Conservation (phyloP, 2,113 vertebrate species). For the Lophochroa leadbeateri region DNA sequence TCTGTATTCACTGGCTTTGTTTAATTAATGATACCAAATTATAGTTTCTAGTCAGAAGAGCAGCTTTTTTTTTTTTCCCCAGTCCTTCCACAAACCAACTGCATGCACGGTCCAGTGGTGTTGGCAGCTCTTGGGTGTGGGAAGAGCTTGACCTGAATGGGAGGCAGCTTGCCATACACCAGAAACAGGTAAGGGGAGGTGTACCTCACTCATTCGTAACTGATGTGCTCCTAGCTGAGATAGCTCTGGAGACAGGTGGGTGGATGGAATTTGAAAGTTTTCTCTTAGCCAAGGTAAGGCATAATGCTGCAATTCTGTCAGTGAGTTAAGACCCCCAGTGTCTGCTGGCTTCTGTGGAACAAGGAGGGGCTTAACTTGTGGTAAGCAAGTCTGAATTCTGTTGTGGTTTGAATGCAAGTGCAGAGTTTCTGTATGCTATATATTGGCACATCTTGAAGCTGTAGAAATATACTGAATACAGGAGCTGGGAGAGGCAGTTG, state of each 20-base stretch:
- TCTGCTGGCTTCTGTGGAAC: neutral
- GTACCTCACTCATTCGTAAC: neutral
- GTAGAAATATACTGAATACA: neutral
- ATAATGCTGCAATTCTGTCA: neutral
- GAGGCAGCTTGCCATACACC: neutral
- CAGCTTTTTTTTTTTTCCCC: neutral
- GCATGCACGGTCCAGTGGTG: fast-evolving
- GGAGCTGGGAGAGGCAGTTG: neutral
- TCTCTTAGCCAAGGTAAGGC: neutral
- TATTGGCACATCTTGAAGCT: neutral
- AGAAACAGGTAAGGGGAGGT: neutral
- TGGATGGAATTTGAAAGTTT: neutral
- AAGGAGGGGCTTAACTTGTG: neutral
- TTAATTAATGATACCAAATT: neutral
- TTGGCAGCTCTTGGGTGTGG: neutral
- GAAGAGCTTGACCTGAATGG: neutral
- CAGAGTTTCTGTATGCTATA: neutral
- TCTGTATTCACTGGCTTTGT: neutral
- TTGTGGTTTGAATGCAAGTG: neutral
- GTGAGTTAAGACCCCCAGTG: neutral
- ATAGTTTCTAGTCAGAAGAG: neutral
- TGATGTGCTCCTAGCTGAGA: neutral
- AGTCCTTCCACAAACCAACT: neutral
- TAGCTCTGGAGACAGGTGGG: neutral
- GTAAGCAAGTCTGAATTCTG: neutral